Percentiles rank a stretch among this genome's conserved stretches.
These are phyloP conservation scores for Toxostoma redivivum DNA, from an alignment of 2,113 vertebrate species.

Conservation along the genomic window DNA sequence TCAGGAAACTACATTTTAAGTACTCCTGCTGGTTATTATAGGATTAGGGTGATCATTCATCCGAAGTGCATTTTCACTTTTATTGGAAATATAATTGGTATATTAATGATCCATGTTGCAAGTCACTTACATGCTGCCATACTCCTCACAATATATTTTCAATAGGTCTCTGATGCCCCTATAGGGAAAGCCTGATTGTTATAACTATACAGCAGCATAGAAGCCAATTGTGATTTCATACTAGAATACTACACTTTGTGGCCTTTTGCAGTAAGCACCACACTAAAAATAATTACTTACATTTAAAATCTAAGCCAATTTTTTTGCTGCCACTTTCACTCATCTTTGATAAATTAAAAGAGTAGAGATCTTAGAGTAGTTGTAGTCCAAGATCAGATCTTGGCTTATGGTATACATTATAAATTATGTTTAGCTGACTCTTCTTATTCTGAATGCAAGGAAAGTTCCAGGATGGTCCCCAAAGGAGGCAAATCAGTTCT, in stretches of 20 bases:
- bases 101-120: not conserved
- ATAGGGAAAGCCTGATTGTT: not conserved
- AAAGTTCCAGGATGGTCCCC: not conserved
- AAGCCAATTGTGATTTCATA: not conserved
- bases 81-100: fast-evolving
- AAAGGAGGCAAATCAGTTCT: not conserved
- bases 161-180: not conserved
- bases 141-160: not conserved
- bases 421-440: not conserved
- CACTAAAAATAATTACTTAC: not conserved
- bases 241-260: not conserved
- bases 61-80: not conserved
- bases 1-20: not conserved
- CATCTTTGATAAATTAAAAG: not conserved
- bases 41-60: not conserved
- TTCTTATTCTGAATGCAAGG: not conserved
- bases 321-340: not conserved
- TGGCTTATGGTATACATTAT: not conserved
- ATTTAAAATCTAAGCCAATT: not conserved
- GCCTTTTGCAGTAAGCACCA: not conserved
- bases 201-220: not conserved
- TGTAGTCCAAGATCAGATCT: not conserved
- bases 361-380: not conserved
- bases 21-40: not conserved
- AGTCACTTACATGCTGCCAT: not conserved